Percentiles rank a stretch among this genome's conserved stretches.
phyloP scores from a whole-genome alignment of 2,113 vertebrate genomes.

The Mellivora capensis region DNA sequence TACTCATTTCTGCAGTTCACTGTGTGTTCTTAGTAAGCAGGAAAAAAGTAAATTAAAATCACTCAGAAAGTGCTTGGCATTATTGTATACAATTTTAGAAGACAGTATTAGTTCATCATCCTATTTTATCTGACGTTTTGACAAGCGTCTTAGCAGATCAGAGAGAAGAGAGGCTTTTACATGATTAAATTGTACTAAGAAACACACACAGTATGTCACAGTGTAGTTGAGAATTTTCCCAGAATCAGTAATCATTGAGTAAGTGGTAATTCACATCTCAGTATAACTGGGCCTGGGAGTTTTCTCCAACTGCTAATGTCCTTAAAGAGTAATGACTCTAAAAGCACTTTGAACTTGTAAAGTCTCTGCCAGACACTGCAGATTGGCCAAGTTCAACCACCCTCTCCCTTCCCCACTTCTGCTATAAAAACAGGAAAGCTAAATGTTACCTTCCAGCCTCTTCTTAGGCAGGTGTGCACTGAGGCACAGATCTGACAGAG shows the following conservation, averaged over 20 bases:
- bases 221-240: neutral
- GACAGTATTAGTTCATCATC: constrained; percentile 30
- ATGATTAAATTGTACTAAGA: constrained; percentile 42
- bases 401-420: neutral
- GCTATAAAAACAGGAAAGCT: neutral
- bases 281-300: neutral
- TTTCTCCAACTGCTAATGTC: neutral
- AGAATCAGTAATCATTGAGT: neutral
- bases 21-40: neutral
- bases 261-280: neutral
- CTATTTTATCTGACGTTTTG: constrained; percentile 62
- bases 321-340: neutral
- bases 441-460: neutral
- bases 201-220: neutral
- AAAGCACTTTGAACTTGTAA: neutral
- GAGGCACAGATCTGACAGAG: neutral
- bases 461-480: neutral
- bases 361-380: neutral
- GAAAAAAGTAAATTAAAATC: constrained; percentile 14
- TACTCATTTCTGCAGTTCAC: neutral
- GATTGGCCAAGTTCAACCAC: neutral
- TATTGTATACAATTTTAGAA: constrained; percentile 35
- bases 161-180: constrained; percentile 36
- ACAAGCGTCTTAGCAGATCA: constrained; percentile 45
- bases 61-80: constrained; percentile 1